A percentile compares a stretch with the other conserved stretches of the same genome.
These are phyloP conservation scores for Morpho achilles DNA, from an alignment of 2,888 invertebrate genomes.

Conservation along the genomic window DNA sequence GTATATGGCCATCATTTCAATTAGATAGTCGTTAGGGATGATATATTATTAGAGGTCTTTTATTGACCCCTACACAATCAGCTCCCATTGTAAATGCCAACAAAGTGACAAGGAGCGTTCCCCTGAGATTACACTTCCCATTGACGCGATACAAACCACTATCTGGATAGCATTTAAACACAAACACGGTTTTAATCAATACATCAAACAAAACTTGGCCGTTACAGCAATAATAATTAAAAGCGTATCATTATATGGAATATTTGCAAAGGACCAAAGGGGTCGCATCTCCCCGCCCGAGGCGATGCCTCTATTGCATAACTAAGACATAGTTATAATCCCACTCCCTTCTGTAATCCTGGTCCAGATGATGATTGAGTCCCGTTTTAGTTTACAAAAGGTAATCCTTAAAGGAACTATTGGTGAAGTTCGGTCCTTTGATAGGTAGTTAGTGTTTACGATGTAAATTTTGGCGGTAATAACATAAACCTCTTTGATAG, in stretches of 20 bases:
- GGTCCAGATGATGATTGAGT: conserved; percentile 74
- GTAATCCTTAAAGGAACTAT: conserved; percentile 76
- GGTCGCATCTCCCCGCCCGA: conserved; percentile 46
- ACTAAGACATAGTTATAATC: conserved; percentile 48
- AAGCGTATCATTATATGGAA: conserved; percentile 75
- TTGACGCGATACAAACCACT: conserved; percentile 51
- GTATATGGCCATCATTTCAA: conserved; percentile 20
- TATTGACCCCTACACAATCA: conserved; percentile 27
- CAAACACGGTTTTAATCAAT: conserved; percentile 77
- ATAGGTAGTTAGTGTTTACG: conserved; percentile 69
- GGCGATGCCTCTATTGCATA: conserved; percentile 48
- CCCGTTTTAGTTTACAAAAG: conserved; percentile 78
- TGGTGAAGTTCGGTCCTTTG: conserved; percentile 62
- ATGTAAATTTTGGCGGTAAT: conserved; percentile 74
- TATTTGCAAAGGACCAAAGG: conserved; percentile 74
- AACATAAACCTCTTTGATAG: conserved; percentile 77
- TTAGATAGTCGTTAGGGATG: conserved; percentile 24
- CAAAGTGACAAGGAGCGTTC: conserved; percentile 34
- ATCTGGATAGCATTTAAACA: conserved; percentile 59
- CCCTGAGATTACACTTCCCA: conserved; percentile 49
- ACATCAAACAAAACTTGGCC: conserved; percentile 75
- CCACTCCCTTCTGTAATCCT: conserved; percentile 65
- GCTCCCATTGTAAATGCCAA: conserved; percentile 20
- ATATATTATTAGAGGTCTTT: conserved; percentile 22
- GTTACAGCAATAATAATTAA: conserved; percentile 76